Percentiles rank a stretch among this genome's conserved stretches.
Evolutionary conservation across 2,113 vertebrate genomes (phyloP).

Genomic region (Phodopus roborovskii): DNA sequence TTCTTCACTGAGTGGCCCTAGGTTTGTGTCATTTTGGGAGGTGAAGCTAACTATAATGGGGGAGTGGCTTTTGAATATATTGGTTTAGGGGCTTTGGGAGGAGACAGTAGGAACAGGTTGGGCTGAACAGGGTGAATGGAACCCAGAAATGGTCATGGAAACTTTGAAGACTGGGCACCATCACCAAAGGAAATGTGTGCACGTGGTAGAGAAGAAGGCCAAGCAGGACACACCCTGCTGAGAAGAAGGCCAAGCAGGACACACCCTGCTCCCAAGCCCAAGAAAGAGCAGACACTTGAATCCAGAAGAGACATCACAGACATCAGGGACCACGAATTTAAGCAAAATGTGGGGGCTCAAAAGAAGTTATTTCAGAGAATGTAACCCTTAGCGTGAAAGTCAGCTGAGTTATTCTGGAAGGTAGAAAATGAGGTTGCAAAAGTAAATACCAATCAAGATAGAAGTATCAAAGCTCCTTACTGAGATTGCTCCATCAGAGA

Average conservation of each 20-base stretch:
- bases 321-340: too few species aligned
- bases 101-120: neutral
- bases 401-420: neutral
- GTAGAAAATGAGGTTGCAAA: neutral
- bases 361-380: neutral
- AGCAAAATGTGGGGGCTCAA: neutral
- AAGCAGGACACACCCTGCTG: too few species aligned
- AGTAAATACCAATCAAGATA: neutral
- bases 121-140: neutral
- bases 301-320: neutral
- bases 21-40: neutral
- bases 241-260: neutral
- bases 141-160: neutral
- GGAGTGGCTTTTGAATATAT: neutral
- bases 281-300: neutral
- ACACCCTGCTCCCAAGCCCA: neutral
- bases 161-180: neutral
- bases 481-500: neutral
- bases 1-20: neutral
- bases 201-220: neutral
- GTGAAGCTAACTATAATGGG: neutral
- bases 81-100: neutral
- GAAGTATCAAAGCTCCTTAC: neutral
- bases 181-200: neutral
- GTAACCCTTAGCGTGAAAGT: neutral